Base-by-base conservation (phyloP, 2,797 vertebrate genomes). In the Lerista edwardsae region DNA sequence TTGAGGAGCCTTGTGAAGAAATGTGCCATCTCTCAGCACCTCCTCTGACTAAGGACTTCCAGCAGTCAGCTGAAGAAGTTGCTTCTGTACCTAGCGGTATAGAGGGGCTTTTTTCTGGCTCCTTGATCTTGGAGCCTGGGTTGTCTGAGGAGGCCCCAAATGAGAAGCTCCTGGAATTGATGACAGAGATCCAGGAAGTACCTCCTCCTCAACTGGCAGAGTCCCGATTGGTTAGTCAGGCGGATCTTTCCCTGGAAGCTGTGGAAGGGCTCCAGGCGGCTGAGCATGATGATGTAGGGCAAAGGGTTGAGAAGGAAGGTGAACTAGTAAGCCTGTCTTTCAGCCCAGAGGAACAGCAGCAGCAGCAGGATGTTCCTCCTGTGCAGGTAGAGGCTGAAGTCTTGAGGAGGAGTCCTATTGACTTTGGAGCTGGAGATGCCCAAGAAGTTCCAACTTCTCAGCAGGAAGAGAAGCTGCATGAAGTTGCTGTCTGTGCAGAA, bases 71-170 rank as follows among this genome's bases (percentile, higher is more conserved):
- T 62, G 29, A 25, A 8, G 79, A 41, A 15, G 39, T 27, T 4
- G 1, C 78, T 61, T 25, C 64, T 31, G 11, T 62, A 15, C 39
- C 11, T 2, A 69, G 29, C 39, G 27, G 23, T 27, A 91, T 59
- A 1, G 90, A 95, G 23, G 68, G n/a, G 10, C 93, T 95, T 11
- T 91, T 95, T 1, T 94, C 94, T 3, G 55, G 57, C 25, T 77
- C 65, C 25, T 77, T 64, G 31, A 23, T 62, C n/a, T n/a, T 36
- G 11, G 17, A 79, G 61, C 34, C 68, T 7, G 41, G 34, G 2
- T 93, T 96, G 62, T 95, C 96, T 2, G 96, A 97, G 23, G 95
- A 97, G 15, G 8, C 65, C 59, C 65, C 31, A 34, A 96, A 97
- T 39, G 94, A 95, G 2, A 95, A 96, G 88, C 96, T 96, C 94